Evolutionary conservation across 2,797 vertebrate genomes (phyloP).

Genomic region (Gambusia yucatana): DNA sequence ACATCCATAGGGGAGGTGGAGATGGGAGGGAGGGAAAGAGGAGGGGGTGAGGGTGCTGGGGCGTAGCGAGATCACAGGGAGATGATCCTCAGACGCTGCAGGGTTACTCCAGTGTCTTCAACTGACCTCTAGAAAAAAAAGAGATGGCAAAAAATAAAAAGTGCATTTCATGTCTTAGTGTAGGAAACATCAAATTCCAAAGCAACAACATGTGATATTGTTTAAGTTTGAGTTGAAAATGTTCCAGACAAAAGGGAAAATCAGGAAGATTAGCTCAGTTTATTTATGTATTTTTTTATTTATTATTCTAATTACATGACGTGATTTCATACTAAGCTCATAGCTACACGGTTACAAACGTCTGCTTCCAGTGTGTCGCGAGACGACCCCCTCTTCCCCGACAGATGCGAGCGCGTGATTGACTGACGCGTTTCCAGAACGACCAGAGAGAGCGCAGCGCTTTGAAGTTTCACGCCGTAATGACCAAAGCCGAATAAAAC

Average conservation of each 20-base stretch:
- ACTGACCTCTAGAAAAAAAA: not conserved
- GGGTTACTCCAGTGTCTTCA: conserved; percentile 19
- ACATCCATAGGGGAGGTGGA: conserved; percentile 55
- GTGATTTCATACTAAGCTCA: not conserved
- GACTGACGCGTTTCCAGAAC: conserved; percentile 83
- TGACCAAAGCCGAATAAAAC: conserved; percentile 84
- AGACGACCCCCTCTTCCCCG: not conserved
- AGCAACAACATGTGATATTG: not conserved
- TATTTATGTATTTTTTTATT: not conserved
- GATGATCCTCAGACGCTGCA: conserved; percentile 36
- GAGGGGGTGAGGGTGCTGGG: conserved; percentile 49
- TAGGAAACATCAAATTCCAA: not conserved
- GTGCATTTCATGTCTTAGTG: not conserved
- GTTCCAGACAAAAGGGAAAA: not conserved
- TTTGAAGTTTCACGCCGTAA: conserved; percentile 85
- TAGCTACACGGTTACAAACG: not conserved
- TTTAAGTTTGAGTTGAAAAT: not conserved
- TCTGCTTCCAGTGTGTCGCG: not conserved
- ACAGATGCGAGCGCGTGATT: conserved; percentile 35
- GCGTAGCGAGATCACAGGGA: conserved; percentile 76
- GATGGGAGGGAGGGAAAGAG: not conserved
- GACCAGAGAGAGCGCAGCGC: conserved; percentile 72
- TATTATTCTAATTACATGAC: not conserved
- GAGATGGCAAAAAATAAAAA: not conserved
- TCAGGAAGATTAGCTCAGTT: too few relatives aligned